These are phyloP conservation scores for Lindbergichthys nudifrons DNA, from an alignment of 2,797 vertebrate genomes.

Conservation along the genomic window DNA sequence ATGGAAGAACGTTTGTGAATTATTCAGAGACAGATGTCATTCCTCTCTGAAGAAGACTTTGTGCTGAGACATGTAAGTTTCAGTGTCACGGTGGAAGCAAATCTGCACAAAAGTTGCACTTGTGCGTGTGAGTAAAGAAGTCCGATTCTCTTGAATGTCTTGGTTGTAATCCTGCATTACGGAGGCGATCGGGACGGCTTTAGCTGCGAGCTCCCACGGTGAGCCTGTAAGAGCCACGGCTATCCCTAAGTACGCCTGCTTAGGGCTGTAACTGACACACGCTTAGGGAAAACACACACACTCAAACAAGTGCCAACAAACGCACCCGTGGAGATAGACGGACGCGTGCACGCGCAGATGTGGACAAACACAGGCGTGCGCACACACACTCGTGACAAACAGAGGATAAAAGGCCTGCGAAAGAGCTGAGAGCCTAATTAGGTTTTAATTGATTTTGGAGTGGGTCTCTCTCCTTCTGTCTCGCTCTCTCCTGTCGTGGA, in stretches of 20 bases:
- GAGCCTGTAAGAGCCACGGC: constrained; percentile 60
- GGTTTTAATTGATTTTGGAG: constrained; percentile 88
- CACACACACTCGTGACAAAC: constrained; percentile 59
- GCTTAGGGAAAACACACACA: constrained; percentile 67
- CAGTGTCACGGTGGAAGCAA: not conserved
- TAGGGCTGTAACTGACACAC: constrained; percentile 69
- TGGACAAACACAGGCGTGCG: constrained; percentile 30
- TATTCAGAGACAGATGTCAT: constrained; percentile 15
- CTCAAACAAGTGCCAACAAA: constrained; percentile 56
- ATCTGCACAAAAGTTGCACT: constrained; percentile 8
- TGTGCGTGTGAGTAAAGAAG: constrained; percentile 27
- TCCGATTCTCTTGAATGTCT: constrained; percentile 60
- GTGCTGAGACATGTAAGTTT: not conserved
- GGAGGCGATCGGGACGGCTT: constrained; percentile 65
- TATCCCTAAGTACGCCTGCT: constrained; percentile 64
- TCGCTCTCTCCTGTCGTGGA: constrained; percentile 76
- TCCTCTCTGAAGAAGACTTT: not conserved
- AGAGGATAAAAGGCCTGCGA: constrained; percentile 78
- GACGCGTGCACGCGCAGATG: constrained; percentile 20
- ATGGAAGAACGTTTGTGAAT: constrained; percentile 13
- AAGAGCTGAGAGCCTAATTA: constrained; percentile 84
- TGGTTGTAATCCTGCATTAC: constrained; percentile 73
- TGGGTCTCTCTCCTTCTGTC: constrained; percentile 75
- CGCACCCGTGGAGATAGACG: constrained; percentile 14
- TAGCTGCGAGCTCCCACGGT: constrained; percentile 52